These are phyloP conservation scores for Hycleus phaleratus DNA, from an alignment of 1,140 invertebrate genomes.

Conservation along the genomic window DNA sequence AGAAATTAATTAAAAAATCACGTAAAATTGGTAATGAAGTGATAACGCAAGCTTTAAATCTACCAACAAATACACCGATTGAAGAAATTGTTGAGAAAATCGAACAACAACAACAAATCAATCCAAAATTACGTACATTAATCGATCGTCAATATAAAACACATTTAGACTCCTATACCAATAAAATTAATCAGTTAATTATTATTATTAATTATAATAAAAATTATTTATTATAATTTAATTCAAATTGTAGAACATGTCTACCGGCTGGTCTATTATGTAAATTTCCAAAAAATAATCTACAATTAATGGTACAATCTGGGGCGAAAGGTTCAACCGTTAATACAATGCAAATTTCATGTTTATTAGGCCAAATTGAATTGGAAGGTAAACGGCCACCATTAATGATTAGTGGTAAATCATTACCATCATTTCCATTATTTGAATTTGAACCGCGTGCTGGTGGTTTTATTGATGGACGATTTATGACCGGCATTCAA, in stretches of 20 bases:
- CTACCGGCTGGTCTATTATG: conserved; percentile 74
- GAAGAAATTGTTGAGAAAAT: conserved; percentile 57
- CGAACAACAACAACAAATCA: conserved; percentile 61
- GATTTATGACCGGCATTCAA: conserved; percentile 95
- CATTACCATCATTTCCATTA: conserved; percentile 85
- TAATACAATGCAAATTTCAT: conserved; percentile 97
- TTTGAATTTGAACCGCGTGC: conserved; percentile 88
- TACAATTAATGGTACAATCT: conserved; percentile 96
- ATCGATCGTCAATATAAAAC: conserved; percentile 85
- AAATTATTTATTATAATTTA: no score
- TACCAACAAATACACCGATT: conserved; percentile 50
- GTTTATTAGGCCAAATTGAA: conserved; percentile 94
- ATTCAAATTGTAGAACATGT: conserved; percentile 47
- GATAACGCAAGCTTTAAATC: conserved; percentile 62
- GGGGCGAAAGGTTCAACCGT: conserved; percentile 96
- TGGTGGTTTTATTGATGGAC: conserved; percentile 91
- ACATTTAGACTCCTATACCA: conserved; percentile 73
- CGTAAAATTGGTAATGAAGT: conserved; percentile 50
- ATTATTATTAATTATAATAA: no score
- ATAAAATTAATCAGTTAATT: conserved; percentile 74
- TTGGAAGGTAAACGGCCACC: conserved; percentile 96
- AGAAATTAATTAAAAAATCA: conserved; percentile 60
- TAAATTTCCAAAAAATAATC: conserved; percentile 89
- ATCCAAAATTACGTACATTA: conserved; percentile 68
- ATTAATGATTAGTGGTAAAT: conserved; percentile 86